phyloP scores from a whole-genome alignment of 2,888 invertebrate species.

The Standfussiana lucernea region DNA sequence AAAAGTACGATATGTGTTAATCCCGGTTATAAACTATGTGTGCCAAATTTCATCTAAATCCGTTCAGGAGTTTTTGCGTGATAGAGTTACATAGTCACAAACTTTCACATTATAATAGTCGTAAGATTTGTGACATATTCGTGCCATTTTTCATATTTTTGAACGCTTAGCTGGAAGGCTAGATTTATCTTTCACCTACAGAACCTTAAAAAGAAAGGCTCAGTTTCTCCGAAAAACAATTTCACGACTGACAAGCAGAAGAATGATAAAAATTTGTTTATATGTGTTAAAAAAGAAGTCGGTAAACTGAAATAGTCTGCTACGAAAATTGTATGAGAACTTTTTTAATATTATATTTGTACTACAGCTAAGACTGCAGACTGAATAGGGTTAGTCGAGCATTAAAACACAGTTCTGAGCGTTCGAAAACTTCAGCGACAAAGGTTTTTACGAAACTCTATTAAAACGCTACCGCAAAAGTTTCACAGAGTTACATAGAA shows the following conservation, averaged over 20 bases:
- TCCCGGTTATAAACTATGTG: background rate
- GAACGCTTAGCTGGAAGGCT: background rate
- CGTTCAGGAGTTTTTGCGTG: background rate
- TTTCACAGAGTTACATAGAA: too few relatives aligned
- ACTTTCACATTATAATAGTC: too few relatives aligned
- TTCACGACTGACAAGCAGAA: constrained; percentile 27
- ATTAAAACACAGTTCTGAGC: background rate
- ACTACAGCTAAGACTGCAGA: background rate
- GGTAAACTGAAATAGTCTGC: background rate
- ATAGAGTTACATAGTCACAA: background rate
- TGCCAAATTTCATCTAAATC: background rate
- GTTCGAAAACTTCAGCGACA: too few relatives aligned
- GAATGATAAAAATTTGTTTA: constrained; percentile 21
- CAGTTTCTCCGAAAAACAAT: constrained; percentile 21
- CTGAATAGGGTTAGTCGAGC: background rate
- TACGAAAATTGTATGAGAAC: constrained; percentile 16
- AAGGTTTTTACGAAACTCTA: too few relatives aligned
- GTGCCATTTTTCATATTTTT: background rate
- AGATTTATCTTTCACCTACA: background rate
- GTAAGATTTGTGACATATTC: background rate
- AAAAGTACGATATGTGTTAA: too few relatives aligned
- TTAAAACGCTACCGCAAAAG: too few relatives aligned
- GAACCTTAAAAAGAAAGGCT: constrained; percentile 17
- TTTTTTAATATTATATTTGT: constrained; percentile 14
- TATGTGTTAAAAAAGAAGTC: constrained; percentile 19